These are phyloP conservation scores for Basileuterus tristriatus DNA, from an alignment of 2,797 vertebrate species.

Conservation along the genomic window DNA sequence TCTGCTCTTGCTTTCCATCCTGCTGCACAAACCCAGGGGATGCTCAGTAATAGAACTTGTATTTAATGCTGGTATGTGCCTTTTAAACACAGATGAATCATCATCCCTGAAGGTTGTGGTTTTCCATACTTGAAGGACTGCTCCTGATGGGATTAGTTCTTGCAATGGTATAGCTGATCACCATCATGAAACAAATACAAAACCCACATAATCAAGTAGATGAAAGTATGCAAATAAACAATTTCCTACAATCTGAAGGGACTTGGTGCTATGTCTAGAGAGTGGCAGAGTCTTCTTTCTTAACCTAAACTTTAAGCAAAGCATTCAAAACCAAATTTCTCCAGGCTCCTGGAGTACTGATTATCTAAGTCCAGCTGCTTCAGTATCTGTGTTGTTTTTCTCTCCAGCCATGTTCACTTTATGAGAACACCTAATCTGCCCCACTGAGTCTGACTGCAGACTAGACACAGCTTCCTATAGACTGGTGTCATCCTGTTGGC, in stretches of 20 bases:
- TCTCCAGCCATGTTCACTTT: background rate
- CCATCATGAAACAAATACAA: background rate
- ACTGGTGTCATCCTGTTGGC: background rate
- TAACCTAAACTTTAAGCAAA: background rate
- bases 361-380: background rate
- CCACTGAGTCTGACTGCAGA: constrained; percentile 22
- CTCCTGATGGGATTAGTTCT: background rate
- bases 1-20: background rate
- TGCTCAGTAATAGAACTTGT: background rate
- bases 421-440: background rate
- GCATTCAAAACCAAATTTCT: background rate
- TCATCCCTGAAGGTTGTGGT: background rate
- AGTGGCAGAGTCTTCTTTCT: background rate
- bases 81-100: background rate
- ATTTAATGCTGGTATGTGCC: background rate
- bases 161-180: background rate
- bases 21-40: background rate
- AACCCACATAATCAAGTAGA: background rate
- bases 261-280: background rate
- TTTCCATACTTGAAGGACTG: background rate
- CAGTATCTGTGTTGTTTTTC: background rate
- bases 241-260: background rate
- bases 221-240: background rate
- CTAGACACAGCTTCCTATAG: background rate
- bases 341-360: background rate